Evolutionary conservation across 35 echinoderm and acorn worm species (phyloP), one percentile per base, ranked within the genome.

Genomic region (Anneissia japonica): DNA sequence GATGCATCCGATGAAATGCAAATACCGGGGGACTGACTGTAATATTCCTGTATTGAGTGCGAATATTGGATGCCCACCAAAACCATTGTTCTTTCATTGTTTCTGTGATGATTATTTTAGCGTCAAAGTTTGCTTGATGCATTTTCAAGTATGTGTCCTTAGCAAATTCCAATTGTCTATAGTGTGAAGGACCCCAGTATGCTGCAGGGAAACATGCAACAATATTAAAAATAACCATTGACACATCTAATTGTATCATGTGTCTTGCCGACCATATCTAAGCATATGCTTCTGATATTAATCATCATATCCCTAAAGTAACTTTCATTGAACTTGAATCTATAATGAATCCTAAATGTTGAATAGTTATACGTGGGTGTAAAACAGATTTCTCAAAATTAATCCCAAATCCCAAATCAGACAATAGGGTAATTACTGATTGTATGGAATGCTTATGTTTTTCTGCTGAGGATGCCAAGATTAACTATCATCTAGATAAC

Each of bases 381-480:
- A 93, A 30, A 31, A 56, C 72, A 30, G 91, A 89, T 64, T 92
- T 92, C 34, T 81, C 84, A 77, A 26, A 80, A 73, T 88, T 72
- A 31, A 88, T 43, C 11, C 83, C 21, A 76, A 88, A 92, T 34
- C 85, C 85, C 19, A 92, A 36, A 7, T 75, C 77, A 21, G 46
- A 38, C 14, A 92, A 72, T 30, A 88, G 80, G 38, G 72, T 10
- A 43, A 33, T 31, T 0, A 83, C 38, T 73, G 85, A 34, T 73
- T 81, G 56, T 72, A 28, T 11, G 51, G 31, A 84, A 32, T 92
- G 79, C 30, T 92, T 34, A 35, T 45, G 36, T 9, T 77, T 83
- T 74, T 87, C 80, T 12, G 34, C 85, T 83, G 55, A 14, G 31
- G 75, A 36, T 34, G 80, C 36, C 40, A 43, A 43, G 14, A 43